Evolutionary conservation across 1,140 invertebrate species (phyloP).

Genomic region (Pseudomyrmex sp.): DNA sequence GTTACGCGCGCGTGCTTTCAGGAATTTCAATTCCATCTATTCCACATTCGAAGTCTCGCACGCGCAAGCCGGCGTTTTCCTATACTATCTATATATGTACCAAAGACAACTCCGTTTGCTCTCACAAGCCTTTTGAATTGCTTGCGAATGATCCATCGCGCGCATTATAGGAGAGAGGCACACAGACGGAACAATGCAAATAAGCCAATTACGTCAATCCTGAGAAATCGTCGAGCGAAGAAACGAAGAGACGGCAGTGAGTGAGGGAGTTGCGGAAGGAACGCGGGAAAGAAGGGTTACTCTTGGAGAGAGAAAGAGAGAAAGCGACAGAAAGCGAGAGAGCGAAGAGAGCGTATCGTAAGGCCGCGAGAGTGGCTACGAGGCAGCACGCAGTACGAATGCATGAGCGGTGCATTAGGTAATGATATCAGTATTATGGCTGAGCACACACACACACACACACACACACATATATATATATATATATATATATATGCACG

Average conservation of each 20-base stretch:
- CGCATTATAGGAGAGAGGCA: constrained; percentile 65
- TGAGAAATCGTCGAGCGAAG: constrained; percentile 74
- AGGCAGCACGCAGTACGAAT: constrained; percentile 61
- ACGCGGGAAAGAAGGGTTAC: not conserved
- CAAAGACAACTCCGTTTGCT: constrained; percentile 13
- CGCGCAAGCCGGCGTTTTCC: constrained; percentile 35
- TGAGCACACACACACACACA: constrained; percentile 48
- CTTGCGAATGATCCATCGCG: constrained; percentile 68
- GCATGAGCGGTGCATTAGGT: constrained; percentile 78
- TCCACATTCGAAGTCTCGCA: not conserved
- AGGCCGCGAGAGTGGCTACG: constrained; percentile 47
- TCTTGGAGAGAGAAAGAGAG: not conserved
- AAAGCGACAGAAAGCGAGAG: not conserved
- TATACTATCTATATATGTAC: too few species aligned
- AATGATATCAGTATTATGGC: constrained; percentile 81
- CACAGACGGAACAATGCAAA: constrained; percentile 76
- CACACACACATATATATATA: too few species aligned
- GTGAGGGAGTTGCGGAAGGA: not conserved
- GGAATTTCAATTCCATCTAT: constrained; percentile 27
- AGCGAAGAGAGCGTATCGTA: constrained; percentile 55
- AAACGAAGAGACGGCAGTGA: not conserved
- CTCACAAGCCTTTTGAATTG: constrained; percentile 25
- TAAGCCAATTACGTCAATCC: constrained; percentile 81
- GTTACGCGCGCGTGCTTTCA: constrained; percentile 8
- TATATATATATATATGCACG: too few species aligned